phyloP scores from a whole-genome alignment of 2,113 vertebrate genomes.

The Pimephales promelas region DNA sequence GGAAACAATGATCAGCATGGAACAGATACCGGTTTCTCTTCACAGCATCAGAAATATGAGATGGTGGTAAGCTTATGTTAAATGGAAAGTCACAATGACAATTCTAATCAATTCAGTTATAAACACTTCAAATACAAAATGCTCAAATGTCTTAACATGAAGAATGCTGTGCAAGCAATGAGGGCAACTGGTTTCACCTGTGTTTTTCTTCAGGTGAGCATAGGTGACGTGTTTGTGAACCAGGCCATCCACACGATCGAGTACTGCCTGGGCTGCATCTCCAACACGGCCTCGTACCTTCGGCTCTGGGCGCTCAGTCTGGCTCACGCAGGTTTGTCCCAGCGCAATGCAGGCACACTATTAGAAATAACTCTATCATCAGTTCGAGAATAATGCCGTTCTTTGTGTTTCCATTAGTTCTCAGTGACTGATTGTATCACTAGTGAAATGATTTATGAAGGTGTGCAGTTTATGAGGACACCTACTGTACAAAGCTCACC shows the following conservation, averaged over 20 bases:
- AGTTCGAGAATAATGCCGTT: not conserved
- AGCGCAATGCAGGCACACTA: not conserved
- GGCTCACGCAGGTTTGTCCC: slow-evolving; percentile 60
- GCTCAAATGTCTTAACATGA: not conserved
- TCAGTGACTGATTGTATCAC: not conserved
- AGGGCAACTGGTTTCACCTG: not conserved
- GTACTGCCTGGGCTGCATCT: slow-evolving; percentile 66
- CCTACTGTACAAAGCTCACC: not conserved
- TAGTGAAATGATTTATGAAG: not conserved
- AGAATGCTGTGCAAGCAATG: not conserved
- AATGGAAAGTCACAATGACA: too few species aligned
- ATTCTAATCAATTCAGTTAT: too few species aligned
- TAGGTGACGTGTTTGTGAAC: slow-evolving; percentile 59
- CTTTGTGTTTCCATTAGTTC: not conserved
- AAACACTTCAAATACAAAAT: not conserved
- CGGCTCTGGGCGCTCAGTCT: slow-evolving; percentile 67
- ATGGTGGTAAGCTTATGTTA: not conserved
- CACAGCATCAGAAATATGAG: slow-evolving; percentile 15
- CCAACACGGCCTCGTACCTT: slow-evolving; percentile 67
- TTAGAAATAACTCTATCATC: not conserved
- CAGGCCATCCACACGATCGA: slow-evolving; percentile 66
- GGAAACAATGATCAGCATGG: not conserved
- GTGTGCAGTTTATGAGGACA: not conserved
- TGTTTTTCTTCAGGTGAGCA: slow-evolving; percentile 46
- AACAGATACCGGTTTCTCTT: not conserved